phyloP scores from a whole-genome alignment of 2,888 invertebrate species.

The Amphiduros pacificus region DNA sequence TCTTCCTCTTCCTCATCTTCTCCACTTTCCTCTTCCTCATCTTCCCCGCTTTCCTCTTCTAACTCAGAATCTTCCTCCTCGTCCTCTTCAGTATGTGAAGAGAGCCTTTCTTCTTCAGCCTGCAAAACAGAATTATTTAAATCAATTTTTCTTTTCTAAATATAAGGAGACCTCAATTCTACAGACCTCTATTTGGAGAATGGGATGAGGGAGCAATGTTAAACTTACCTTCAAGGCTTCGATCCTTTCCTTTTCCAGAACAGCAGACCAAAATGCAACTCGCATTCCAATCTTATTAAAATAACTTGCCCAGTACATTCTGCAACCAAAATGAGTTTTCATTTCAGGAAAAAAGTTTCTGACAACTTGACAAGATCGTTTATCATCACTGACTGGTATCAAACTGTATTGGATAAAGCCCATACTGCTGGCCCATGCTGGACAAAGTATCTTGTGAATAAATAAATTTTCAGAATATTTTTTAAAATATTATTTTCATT shows the following conservation, averaged over 20 bases:
- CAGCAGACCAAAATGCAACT: slow-evolving; percentile 91
- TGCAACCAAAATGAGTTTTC: slow-evolving; percentile 35
- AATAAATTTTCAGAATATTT: too few species aligned
- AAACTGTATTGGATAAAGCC: too few species aligned
- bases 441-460: too few species aligned
- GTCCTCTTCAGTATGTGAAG: slow-evolving; percentile 16
- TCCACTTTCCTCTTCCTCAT: slow-evolving; percentile 5
- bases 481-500: too few species aligned
- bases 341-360: too few species aligned
- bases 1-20: slow-evolving; percentile 54
- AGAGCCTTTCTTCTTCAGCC: slow-evolving; percentile 2
- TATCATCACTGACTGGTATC: too few species aligned
- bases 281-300: slow-evolving; percentile 72
- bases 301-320: slow-evolving; percentile 79
- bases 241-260: slow-evolving; percentile 55
- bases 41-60: slow-evolving; percentile 4
- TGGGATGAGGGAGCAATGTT: background rate
- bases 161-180: background rate
- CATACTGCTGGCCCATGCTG: too few species aligned
- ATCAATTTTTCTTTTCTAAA: background rate
- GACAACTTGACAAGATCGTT: too few species aligned
- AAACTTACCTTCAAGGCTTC: slow-evolving; percentile 20
- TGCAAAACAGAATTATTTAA: too few species aligned
- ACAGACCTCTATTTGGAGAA: background rate
- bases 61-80: slow-evolving; percentile 7